These are phyloP conservation scores for Microcebus murinus DNA, from an alignment of 2,113 vertebrate species.

Conservation along the genomic window DNA sequence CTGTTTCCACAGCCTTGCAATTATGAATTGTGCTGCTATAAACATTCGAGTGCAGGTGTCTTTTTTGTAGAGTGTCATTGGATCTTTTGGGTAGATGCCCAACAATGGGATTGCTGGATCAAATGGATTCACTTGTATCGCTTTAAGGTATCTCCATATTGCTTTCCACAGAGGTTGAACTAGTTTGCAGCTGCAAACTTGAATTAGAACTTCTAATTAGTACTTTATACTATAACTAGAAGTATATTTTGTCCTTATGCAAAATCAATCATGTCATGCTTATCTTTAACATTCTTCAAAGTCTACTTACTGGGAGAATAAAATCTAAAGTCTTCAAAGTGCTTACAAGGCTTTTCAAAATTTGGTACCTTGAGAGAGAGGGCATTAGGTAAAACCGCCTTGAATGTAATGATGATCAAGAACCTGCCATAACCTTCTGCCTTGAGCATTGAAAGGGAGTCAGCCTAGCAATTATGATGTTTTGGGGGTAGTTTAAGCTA, in stretches of 20 bases:
- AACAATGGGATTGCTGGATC: no score
- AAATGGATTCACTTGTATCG: no score
- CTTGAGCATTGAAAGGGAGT: not conserved
- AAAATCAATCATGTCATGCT: not conserved
- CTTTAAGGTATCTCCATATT: no score
- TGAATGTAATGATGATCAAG: not conserved
- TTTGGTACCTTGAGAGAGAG: not conserved
- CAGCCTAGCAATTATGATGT: not conserved
- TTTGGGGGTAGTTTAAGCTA: not conserved
- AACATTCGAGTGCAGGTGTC: no score
- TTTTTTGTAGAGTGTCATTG: no score
- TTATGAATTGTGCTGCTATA: no score
- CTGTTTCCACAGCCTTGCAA: no score
- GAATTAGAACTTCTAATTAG: not conserved
- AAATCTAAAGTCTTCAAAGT: not conserved
- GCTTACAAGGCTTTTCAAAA: not conserved
- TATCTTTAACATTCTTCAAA: conserved; percentile 20
- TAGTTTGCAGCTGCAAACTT: not conserved
- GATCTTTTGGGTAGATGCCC: no score
- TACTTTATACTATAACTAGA: not conserved
- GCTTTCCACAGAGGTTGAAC: no score
- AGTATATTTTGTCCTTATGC: conserved; percentile 23
- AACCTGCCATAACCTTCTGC: not conserved
- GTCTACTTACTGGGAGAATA: not conserved
- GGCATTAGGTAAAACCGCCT: not conserved